Conservation (phyloP, 2,888 invertebrate species). For the Brachycybe producta region DNA sequence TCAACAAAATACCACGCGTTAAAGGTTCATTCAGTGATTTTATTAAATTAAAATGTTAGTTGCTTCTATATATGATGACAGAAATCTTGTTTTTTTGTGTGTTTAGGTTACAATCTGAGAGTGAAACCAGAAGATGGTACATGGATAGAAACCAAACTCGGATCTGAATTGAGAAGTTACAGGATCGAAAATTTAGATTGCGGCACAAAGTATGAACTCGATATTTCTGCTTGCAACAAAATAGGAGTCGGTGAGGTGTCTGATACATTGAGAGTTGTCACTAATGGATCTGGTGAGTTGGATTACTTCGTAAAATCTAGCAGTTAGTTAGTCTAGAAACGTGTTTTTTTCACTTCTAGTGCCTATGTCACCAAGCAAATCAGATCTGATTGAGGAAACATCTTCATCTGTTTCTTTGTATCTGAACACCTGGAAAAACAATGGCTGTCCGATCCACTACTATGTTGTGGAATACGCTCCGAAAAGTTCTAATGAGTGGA, state of each 20-base stretch:
- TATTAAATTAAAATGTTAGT: no score
- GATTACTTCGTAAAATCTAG: background rate
- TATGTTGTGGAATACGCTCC: slow-evolving; percentile 90
- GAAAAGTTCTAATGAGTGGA: slow-evolving; percentile 54
- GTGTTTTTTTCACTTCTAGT: slow-evolving; percentile 10
- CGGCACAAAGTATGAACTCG: slow-evolving; percentile 18
- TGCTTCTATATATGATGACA: no score
- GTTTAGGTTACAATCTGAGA: slow-evolving; percentile 66
- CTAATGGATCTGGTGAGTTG: slow-evolving; percentile 19
- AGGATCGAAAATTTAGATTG: slow-evolving; percentile 18
- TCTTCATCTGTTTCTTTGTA: slow-evolving; percentile 65
- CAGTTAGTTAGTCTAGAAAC: background rate
- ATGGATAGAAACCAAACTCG: slow-evolving; percentile 49
- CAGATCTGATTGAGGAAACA: slow-evolving; percentile 18
- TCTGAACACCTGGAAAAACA: slow-evolving; percentile 84
- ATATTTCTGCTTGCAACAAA: slow-evolving; percentile 16
- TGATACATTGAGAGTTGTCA: slow-evolving; percentile 5
- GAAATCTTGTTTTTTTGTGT: background rate
- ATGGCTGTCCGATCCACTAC: slow-evolving; percentile 88
- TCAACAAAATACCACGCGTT: slow-evolving; percentile 1
- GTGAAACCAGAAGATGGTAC: slow-evolving; percentile 90
- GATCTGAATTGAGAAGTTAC: slow-evolving; percentile 13
- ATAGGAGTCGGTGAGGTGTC: slow-evolving; percentile 17
- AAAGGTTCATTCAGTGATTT: slow-evolving; percentile 12
- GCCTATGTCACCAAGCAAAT: slow-evolving; percentile 14